Conservation (phyloP, 2,797 vertebrate species). For the Notolepis coatsorum region DNA sequence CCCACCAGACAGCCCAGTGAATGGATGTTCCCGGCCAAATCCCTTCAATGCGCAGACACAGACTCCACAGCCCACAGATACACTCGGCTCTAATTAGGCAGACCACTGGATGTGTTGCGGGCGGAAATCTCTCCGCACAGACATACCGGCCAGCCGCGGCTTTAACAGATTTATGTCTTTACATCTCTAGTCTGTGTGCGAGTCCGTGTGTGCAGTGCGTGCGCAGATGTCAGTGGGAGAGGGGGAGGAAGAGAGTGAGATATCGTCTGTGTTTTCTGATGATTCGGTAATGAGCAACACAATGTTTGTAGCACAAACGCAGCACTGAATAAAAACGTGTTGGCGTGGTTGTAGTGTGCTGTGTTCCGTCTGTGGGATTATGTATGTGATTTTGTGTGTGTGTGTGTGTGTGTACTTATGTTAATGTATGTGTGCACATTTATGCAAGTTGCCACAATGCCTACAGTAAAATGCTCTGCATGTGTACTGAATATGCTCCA, state of each 20-base stretch:
- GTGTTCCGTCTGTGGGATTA: neutral
- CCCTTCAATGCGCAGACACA: conserved; percentile 56
- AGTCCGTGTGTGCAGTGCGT: no score
- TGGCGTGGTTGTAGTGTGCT: neutral
- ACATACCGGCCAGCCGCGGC: conserved; percentile 66
- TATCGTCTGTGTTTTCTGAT: conserved; percentile 40
- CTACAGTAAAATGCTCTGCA: conserved; percentile 39
- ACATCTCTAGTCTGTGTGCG: conserved; percentile 43
- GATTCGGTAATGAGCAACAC: conserved; percentile 21
- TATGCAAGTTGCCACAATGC: conserved; percentile 29
- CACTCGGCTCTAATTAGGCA: conserved; percentile 67
- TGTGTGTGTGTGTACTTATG: conserved; percentile 25
- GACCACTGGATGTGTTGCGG: conserved; percentile 59
- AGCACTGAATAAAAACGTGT: conserved; percentile 3
- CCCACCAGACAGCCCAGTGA: conserved; percentile 51
- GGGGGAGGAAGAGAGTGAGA: conserved; percentile 32
- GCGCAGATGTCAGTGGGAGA: conserved; percentile 41
- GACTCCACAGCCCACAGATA: conserved; percentile 57
- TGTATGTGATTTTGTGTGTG: conserved; percentile 4
- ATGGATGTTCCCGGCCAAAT: conserved; percentile 62
- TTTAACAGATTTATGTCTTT: conserved; percentile 67
- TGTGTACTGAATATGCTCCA: conserved; percentile 52
- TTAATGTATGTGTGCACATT: conserved; percentile 20
- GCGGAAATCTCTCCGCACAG: conserved; percentile 59
- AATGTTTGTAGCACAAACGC: conserved; percentile 27